Evolutionary conservation across 2,888 invertebrate species (phyloP), one percentile per base, ranked within the genome.

Genomic region (Steinernema hermaphroditum): DNA sequence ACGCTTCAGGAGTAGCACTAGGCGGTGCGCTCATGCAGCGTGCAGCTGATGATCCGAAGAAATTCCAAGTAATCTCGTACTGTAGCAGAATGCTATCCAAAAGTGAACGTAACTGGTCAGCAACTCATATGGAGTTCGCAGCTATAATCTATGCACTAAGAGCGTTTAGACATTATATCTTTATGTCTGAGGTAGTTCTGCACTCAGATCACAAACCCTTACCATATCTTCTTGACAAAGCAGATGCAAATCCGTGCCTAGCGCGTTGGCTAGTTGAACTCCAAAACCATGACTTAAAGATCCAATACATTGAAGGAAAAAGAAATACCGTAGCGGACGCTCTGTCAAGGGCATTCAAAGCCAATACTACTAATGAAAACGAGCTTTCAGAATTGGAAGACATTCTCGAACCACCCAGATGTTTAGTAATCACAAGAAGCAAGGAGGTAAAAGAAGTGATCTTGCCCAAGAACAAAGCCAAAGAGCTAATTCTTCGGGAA

Each of bases 211-310:
- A 76, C 14, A 29, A 62, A 9, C 76, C 76, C 6, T 29, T 76
- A 0, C 14, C 43, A n/a, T 75, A 32, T n/a, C 44, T 74, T 8
- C 9, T 75, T 24, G 9, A 1, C 0, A 76, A 74, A n/a, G 19
- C 19, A 0, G 24, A 68, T 8, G 12, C 68, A 9, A 41, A 74
- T 32, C 75, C 74, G 4, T 29, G 75, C 19, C 50, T 74, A 4
- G 69, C 68, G 0, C 72, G 89, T 46, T 89, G 89, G 89, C 86
- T 87, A 0, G 69, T 89, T n/a, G 77, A 82, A 19, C 73, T 89
- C 0, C 87, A 88, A 73, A 75, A 81, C 0, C 88, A 83, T 73
- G 83, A 88, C 57, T 70, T 88, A 0, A 76, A 81, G 0, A 82
- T 88, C 4, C 75, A 81, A 0, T 88, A 89, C 74, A 82, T 86